Percentiles rank a stretch among this genome's conserved stretches.
phyloP scores from a whole-genome alignment of 2,113 vertebrate species.

The Rhinoderma darwinii region DNA sequence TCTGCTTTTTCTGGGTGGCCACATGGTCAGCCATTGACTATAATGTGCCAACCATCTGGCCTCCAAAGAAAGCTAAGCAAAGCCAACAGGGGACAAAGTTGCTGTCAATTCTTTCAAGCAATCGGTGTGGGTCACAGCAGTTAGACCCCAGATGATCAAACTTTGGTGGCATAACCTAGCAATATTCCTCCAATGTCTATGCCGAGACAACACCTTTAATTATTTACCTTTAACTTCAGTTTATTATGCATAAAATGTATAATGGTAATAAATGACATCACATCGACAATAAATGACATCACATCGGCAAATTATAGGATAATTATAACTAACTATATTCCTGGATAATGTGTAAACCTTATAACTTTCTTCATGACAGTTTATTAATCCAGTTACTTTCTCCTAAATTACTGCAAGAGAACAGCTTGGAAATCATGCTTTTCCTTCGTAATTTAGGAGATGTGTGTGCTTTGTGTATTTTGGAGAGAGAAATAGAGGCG shows the following conservation, averaged over 20 bases:
- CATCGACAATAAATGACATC: not conserved
- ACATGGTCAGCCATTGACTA: not conserved
- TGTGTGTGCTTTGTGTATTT: slow-evolving; percentile 2
- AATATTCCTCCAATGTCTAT: not conserved
- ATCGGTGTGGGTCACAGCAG: not conserved
- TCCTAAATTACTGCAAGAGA: not conserved
- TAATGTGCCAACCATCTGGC: not conserved
- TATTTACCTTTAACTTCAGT: not conserved
- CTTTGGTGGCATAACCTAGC: not conserved
- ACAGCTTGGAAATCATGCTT: not conserved
- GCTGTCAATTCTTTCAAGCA: not conserved
- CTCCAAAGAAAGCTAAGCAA: not conserved
- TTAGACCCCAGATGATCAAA: not conserved
- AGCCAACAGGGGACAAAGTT: not conserved
- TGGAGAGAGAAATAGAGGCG: not conserved
- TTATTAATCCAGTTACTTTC: not conserved
- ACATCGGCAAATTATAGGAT: not conserved
- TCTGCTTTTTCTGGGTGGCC: too few relatives aligned
- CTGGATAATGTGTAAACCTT: not conserved
- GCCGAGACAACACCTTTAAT: not conserved
- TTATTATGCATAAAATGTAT: not conserved
- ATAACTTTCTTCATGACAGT: not conserved
- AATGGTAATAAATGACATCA: not conserved
- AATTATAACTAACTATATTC: not conserved
- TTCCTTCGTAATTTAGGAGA: not conserved